These are phyloP conservation scores for Eurytoma adleriae DNA, from an alignment of 2,888 invertebrate species.

Conservation along the genomic window DNA sequence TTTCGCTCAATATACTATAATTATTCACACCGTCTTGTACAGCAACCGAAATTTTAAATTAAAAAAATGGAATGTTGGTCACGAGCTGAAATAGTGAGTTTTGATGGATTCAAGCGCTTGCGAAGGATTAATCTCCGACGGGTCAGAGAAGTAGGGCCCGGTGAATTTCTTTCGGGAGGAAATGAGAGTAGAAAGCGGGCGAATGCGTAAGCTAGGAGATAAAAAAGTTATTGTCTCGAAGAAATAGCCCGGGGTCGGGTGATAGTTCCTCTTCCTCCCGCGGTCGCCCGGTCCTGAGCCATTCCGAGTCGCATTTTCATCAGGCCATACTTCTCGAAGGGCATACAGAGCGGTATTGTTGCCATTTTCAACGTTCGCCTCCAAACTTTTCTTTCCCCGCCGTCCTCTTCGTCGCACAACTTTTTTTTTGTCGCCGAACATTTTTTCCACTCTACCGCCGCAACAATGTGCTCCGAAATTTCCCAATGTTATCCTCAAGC, in stretches of 20 bases:
- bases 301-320: conserved; percentile 68
- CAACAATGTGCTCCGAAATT: conserved; percentile 23
- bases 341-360: conserved; percentile 32
- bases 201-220: conserved; percentile 58
- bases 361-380: not conserved
- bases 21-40: no score
- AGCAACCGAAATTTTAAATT: no score
- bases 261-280: conserved; percentile 19
- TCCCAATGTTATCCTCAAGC: conserved; percentile 9
- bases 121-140: conserved; percentile 38
- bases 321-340: conserved; percentile 55
- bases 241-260: conserved; percentile 36
- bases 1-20: not conserved
- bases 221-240: conserved; percentile 62
- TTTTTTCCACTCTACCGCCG: not conserved
- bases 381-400: conserved; percentile 1
- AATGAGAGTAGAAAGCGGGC: conserved; percentile 46
- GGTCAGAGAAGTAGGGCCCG: conserved; percentile 43
- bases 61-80: not conserved
- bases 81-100: conserved; percentile 12
- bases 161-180: conserved; percentile 3
- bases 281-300: conserved; percentile 52
- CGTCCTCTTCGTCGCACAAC: not conserved
- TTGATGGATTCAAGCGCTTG: conserved; percentile 29
- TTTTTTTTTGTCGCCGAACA: conserved; percentile 4